A percentile compares a stretch with the other conserved stretches of the same genome.
phyloP scores from a whole-genome alignment of 2,113 vertebrate species.

The Mastomys coucha region DNA sequence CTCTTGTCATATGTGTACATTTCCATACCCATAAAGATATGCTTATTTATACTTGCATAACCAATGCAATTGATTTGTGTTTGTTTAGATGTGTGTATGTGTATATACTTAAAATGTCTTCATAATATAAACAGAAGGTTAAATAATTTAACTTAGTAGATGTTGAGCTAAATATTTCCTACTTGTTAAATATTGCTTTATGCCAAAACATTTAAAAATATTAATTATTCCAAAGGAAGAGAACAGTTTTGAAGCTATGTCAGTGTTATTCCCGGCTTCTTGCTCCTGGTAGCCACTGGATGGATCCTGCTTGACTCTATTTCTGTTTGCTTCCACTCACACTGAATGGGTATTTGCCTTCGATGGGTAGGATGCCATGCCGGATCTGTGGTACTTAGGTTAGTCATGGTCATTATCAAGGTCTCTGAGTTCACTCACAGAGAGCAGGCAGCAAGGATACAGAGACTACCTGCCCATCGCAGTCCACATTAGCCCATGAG shows the following conservation, averaged over 20 bases:
- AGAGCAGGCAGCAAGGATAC: background rate
- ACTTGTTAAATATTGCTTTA: background rate
- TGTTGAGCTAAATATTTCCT: constrained; percentile 53
- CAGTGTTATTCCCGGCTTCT: background rate
- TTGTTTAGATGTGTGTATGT: background rate
- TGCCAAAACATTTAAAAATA: constrained; percentile 44
- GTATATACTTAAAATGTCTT: background rate
- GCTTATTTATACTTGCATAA: background rate
- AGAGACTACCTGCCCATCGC: background rate
- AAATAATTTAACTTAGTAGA: constrained; percentile 40
- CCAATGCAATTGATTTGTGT: background rate
- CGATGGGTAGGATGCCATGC: background rate
- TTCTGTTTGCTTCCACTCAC: background rate
- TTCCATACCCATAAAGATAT: background rate
- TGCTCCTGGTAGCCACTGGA: background rate
- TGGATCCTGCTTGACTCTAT: background rate
- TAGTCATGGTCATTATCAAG: background rate
- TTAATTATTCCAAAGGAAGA: constrained; percentile 16
- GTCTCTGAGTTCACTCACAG: background rate
- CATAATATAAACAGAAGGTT: background rate
- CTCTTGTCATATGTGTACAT: background rate
- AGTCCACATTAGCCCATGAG: background rate
- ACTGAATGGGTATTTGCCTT: background rate
- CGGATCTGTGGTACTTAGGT: background rate
- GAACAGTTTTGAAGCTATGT: constrained; percentile 11